Evolutionary conservation across 2,113 vertebrate genomes (phyloP).

Genomic region (Myotis davidii): DNA sequence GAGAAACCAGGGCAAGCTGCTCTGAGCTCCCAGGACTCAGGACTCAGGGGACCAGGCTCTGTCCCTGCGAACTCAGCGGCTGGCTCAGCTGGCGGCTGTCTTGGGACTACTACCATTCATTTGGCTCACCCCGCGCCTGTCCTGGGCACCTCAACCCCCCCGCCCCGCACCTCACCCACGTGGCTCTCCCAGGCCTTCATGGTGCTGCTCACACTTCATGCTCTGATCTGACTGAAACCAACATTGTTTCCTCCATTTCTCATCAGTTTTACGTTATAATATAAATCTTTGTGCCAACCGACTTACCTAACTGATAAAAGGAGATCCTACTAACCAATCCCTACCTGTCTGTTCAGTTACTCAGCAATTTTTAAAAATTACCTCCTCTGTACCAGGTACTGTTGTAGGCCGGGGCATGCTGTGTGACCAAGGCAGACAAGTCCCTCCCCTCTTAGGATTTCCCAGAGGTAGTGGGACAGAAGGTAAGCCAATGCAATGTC

Average conservation of each 20-base stretch:
- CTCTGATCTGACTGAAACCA: constrained; percentile 1
- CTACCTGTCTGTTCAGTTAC: neutral
- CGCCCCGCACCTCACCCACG: too few relatives aligned
- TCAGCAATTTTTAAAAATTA: neutral
- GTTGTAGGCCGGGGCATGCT: neutral
- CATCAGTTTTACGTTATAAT: neutral
- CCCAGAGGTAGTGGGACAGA: neutral
- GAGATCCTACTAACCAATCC: neutral
- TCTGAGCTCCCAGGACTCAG: neutral
- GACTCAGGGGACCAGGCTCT: neutral
- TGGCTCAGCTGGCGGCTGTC: too few relatives aligned
- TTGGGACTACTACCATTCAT: too few relatives aligned
- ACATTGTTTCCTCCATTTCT: neutral
- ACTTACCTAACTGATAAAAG: neutral
- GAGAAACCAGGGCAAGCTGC: constrained; percentile 73
- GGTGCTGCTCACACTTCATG: neutral
- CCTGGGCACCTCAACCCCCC: neutral
- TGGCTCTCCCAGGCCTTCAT: neutral
- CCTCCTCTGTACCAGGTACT: neutral
- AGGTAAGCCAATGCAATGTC: neutral
- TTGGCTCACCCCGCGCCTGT: neutral
- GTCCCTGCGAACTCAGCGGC: neutral
- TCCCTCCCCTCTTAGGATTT: neutral
- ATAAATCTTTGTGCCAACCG: neutral
- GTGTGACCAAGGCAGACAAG: neutral